Conservation (phyloP, 2,113 vertebrate genomes). For the Dasypus novemcinctus region DNA sequence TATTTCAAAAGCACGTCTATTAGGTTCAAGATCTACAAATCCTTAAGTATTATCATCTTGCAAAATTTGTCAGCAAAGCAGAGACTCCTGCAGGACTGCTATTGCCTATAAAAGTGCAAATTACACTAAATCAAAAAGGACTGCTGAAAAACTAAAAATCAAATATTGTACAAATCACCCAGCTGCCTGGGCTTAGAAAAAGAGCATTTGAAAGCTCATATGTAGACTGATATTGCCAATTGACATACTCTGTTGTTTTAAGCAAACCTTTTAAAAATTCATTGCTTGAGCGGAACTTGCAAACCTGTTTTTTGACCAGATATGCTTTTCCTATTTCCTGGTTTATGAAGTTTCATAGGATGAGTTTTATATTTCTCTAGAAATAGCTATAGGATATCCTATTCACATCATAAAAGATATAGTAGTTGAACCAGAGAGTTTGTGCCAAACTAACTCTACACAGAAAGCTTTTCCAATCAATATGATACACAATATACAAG, state of each 20-base stretch:
- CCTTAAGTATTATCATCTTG: constrained; percentile 12
- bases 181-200: constrained; percentile 57
- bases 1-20: constrained; percentile 15
- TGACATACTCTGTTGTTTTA: constrained; percentile 66
- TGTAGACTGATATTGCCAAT: constrained; percentile 48
- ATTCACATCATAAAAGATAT: constrained; percentile 47
- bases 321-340: constrained; percentile 63
- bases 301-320: constrained; percentile 43
- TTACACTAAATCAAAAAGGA: constrained; percentile 60
- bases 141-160: constrained; percentile 64
- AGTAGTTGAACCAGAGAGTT: constrained; percentile 28
- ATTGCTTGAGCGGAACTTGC: constrained; percentile 56
- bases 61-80: constrained; percentile 65
- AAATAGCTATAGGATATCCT: constrained; percentile 55
- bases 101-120: constrained; percentile 72
- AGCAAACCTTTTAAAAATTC: constrained; percentile 77
- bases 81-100: constrained; percentile 50
- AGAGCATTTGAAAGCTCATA: constrained; percentile 55
- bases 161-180: constrained; percentile 73
- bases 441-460: constrained; percentile 13
- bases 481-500: constrained; percentile 27
- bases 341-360: constrained; percentile 59
- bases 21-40: neutral
- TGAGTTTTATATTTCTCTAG: constrained; percentile 62
- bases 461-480: neutral